These are phyloP conservation scores for Sarcophilus harrisii DNA, from an alignment of 2,797 vertebrate species.

Conservation along the genomic window DNA sequence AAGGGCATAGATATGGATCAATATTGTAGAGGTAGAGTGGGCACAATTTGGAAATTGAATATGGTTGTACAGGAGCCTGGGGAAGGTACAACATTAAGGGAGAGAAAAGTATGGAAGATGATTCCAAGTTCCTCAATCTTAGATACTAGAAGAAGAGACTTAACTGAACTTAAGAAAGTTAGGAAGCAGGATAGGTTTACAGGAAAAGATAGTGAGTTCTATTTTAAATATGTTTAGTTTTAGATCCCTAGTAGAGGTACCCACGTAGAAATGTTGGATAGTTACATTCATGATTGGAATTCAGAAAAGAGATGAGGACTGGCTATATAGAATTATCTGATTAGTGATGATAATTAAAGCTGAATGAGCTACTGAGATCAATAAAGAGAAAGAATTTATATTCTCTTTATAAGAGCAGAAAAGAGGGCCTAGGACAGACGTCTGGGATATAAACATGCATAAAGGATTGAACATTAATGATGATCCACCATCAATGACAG, in stretches of 20 bases:
- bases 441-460: neutral
- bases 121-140: neutral
- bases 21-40: neutral
- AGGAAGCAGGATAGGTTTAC: neutral
- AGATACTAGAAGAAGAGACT: neutral
- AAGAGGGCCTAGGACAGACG: neutral
- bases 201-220: neutral
- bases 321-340: neutral
- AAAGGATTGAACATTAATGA: neutral
- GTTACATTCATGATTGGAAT: neutral
- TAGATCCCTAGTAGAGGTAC: neutral
- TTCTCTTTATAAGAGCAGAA: neutral
- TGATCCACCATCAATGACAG: neutral
- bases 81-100: neutral
- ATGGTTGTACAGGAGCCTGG: neutral
- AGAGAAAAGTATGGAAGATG: neutral
- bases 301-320: no score
- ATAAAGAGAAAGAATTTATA: neutral
- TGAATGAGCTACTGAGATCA: neutral
- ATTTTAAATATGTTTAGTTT: neutral
- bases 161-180: neutral
- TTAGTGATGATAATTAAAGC: neutral
- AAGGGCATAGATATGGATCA: neutral
- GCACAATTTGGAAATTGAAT: neutral
- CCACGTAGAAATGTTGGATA: neutral